These are phyloP conservation scores for Adelphocoris suturalis DNA, from an alignment of 2,888 invertebrate species.

Conservation along the genomic window DNA sequence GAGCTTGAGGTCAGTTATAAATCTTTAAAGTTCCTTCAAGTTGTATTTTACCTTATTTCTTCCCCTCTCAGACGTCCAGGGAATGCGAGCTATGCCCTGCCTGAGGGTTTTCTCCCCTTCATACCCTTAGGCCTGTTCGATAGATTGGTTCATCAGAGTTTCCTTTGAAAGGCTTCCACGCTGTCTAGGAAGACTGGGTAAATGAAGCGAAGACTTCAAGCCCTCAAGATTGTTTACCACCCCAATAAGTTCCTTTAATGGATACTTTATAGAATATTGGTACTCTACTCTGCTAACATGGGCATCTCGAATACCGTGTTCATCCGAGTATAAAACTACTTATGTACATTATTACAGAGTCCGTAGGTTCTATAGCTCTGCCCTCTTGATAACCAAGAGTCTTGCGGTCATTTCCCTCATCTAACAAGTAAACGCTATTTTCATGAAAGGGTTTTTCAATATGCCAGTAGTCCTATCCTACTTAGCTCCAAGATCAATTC, in stretches of 20 bases:
- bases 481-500: too few species aligned
- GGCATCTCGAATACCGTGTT: neutral
- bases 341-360: neutral
- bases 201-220: constrained; percentile 9
- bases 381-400: neutral
- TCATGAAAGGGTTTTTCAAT: too few species aligned
- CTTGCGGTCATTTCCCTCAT: too few species aligned
- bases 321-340: constrained; percentile 5
- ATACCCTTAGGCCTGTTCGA: neutral
- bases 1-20: constrained; percentile 31
- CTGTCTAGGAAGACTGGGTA: neutral
- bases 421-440: too few species aligned
- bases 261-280: constrained; percentile 4
- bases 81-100: constrained; percentile 10
- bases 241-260: constrained; percentile 28
- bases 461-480: too few species aligned
- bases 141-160: constrained; percentile 41
- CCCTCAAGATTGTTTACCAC: constrained; percentile 38
- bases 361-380: neutral
- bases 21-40: constrained; percentile 42
- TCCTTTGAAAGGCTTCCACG: neutral
- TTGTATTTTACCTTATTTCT: neutral
- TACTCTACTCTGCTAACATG: neutral
- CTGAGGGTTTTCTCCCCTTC: constrained; percentile 6
- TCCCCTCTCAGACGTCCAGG: neutral